Evolutionary conservation across 2,113 vertebrate genomes (phyloP), one percentile per base, ranked within the genome.

Genomic region (Merops nubicus): DNA sequence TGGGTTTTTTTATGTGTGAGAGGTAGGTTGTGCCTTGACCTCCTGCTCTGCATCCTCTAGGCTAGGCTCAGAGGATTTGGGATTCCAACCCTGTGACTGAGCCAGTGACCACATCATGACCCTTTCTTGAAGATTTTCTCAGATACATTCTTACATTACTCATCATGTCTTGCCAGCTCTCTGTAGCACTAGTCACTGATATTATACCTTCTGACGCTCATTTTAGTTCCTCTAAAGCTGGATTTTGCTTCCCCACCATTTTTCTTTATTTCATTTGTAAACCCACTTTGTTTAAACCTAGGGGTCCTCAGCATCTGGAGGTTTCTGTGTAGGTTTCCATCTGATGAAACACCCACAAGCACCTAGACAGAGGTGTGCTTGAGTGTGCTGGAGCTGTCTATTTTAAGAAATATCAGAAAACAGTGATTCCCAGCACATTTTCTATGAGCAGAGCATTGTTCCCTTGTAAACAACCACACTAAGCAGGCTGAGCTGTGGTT

Each of bases 331-430:
- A 22, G 8, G 22, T 67, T 88, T 91, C 56, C 77, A 18, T 18
- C 56, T 86, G 29, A 31, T 45, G 56, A 45, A 19, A 40, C 28
- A 77, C 25, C 12, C 42, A 80, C 10, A 59, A 22, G 25, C 0
- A 11, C 51, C 12, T 51, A 28, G 15, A 31, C 5, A 42, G 47
- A 54, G 31, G 18, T 43, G 42, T 25, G 20, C 77, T 68, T 77
- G 36, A 76, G 9, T 13, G 22, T 36, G 12, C 53, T 88, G 22
- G 36, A 88, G 50, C 56, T 20, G 21, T 64, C 33, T 23, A 20
- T 15, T 78, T 73, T 11, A 78, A 72, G 74, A 83, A 94, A 88
- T 43, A 91, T 73, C 16, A 88, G 33, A 90, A 94, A 88, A 65
- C 7, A 60, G 23, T 23, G 9, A 48, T 38, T 74, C 43, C 68